These are phyloP conservation scores for Panzeria rudis DNA, from an alignment of 2,888 invertebrate genomes.

Conservation along the genomic window DNA sequence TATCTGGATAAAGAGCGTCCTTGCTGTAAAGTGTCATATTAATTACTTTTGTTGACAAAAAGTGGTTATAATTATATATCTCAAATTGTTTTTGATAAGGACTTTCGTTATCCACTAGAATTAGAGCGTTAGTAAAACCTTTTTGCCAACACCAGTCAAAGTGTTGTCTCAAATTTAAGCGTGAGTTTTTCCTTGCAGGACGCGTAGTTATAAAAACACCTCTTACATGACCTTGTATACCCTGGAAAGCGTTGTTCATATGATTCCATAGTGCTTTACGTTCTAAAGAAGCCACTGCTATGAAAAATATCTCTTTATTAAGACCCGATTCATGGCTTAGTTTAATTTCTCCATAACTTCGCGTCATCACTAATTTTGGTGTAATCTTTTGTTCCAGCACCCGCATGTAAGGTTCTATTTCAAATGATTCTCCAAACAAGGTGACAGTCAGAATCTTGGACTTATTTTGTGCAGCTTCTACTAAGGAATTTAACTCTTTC, in stretches of 20 bases:
- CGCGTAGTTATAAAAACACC: slow-evolving; percentile 73
- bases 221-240: slow-evolving; percentile 72
- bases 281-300: slow-evolving; percentile 72
- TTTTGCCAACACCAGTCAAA: slow-evolving; percentile 77
- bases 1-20: slow-evolving; percentile 54
- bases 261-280: slow-evolving; percentile 73
- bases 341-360: slow-evolving; percentile 71
- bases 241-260: slow-evolving; percentile 73
- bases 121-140: slow-evolving; percentile 74
- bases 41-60: slow-evolving; percentile 62
- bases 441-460: slow-evolving; percentile 72
- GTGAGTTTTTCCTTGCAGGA: neutral
- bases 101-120: slow-evolving; percentile 67
- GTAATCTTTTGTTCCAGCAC: slow-evolving; percentile 54
- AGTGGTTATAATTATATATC: slow-evolving; percentile 74
- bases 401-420: slow-evolving; percentile 71
- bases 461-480: slow-evolving; percentile 61
- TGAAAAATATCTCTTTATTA: slow-evolving; percentile 74
- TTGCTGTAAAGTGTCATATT: slow-evolving; percentile 31
- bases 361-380: slow-evolving; percentile 74
- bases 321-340: slow-evolving; percentile 65
- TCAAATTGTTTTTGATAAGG: slow-evolving; percentile 1
- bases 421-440: slow-evolving; percentile 71
- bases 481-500: slow-evolving; percentile 68
- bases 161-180: slow-evolving; percentile 68